Evolutionary conservation across 2,113 vertebrate species (phyloP).

Genomic region (Arenaria interpres): DNA sequence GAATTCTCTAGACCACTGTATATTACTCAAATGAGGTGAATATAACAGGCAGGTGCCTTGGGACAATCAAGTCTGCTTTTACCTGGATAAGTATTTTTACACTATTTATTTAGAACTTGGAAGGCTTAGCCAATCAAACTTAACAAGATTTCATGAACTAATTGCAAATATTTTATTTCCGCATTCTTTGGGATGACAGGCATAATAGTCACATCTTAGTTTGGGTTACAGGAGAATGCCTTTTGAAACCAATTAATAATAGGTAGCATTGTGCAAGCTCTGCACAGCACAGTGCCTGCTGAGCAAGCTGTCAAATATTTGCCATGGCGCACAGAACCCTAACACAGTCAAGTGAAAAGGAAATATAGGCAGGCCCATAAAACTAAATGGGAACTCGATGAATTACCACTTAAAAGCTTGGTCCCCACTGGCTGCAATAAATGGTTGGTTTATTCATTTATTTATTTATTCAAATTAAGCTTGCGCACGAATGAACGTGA

Average conservation of each 20-base stretch:
- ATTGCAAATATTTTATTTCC: constrained; percentile 71
- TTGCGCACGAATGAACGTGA: background rate
- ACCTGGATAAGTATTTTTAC: constrained; percentile 14
- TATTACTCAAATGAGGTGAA: background rate
- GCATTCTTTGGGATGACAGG: constrained; percentile 60
- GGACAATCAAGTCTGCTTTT: background rate
- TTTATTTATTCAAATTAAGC: background rate
- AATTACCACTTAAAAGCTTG: constrained; percentile 3
- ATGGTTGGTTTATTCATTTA: background rate
- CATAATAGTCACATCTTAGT: constrained; percentile 61
- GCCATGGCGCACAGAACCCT: constrained; percentile 43
- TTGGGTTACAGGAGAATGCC: constrained; percentile 53
- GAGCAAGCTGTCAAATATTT: constrained; percentile 69
- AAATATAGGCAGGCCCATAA: constrained; percentile 63
- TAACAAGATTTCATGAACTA: constrained; percentile 59
- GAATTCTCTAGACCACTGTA: background rate
- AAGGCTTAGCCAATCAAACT: constrained; percentile 34
- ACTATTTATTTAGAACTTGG: constrained; percentile 58
- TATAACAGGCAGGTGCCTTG: background rate
- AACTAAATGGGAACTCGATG: constrained; percentile 41
- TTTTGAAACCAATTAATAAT: constrained; percentile 71
- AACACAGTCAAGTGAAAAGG: constrained; percentile 62
- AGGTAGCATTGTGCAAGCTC: constrained; percentile 44
- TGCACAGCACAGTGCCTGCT: constrained; percentile 55
- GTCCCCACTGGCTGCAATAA: background rate